Evolutionary conservation across 2,113 vertebrate genomes (phyloP).

Genomic region (Microcebus tavaratra): DNA sequence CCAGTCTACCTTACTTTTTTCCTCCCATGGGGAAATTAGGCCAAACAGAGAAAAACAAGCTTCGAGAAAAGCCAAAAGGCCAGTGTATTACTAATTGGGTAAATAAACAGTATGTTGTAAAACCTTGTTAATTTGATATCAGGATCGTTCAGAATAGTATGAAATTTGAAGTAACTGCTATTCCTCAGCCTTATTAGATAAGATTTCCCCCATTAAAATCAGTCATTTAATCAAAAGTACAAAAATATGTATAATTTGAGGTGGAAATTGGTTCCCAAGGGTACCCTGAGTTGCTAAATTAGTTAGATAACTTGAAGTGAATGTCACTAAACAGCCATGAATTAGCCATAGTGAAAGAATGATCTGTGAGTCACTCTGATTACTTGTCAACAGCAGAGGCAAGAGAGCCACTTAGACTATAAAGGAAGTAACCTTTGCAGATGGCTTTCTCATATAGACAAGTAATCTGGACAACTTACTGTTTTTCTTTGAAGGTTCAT

Average conservation of each 20-base stretch:
- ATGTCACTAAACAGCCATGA: conserved; percentile 46
- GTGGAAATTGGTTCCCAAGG: conserved; percentile 72
- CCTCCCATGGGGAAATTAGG: conserved; percentile 35
- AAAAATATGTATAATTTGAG: conserved; percentile 74
- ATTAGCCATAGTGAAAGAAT: conserved; percentile 47
- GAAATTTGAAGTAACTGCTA: conserved; percentile 70
- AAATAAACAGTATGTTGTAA: conserved; percentile 70
- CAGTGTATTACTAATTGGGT: conserved; percentile 65
- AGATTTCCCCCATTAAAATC: conserved; percentile 74
- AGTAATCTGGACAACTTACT: conserved; percentile 52
- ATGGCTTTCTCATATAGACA: conserved; percentile 47
- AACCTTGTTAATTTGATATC: conserved; percentile 69
- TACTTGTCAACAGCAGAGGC: conserved; percentile 53
- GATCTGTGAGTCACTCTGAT: conserved; percentile 49
- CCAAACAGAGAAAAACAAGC: conserved; percentile 63
- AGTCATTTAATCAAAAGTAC: conserved; percentile 73
- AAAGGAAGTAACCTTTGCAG: conserved; percentile 59
- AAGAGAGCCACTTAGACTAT: not conserved
- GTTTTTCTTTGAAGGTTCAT: conserved; percentile 65
- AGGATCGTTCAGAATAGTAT: conserved; percentile 68
- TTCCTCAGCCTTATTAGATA: conserved; percentile 67
- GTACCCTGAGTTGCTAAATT: conserved; percentile 70
- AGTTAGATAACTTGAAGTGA: conserved; percentile 68
- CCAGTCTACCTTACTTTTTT: not conserved
- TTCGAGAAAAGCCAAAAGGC: conserved; percentile 67